Evolutionary conservation across 2,797 vertebrate species (phyloP).

Genomic region (Catamblyrhynchus diadema): DNA sequence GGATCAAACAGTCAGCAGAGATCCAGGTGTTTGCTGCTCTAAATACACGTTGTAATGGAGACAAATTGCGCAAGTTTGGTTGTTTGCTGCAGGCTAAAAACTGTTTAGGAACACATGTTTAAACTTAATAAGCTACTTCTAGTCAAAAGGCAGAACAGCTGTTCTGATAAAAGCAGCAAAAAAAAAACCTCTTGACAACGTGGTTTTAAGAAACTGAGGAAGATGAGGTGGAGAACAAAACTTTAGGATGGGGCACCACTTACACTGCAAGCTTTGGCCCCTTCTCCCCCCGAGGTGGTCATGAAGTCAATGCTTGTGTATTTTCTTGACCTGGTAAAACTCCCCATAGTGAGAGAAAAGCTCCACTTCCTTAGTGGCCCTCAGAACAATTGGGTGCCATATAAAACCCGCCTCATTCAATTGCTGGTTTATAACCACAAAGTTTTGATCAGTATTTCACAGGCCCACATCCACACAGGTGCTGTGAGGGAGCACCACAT

Average conservation of each 20-base stretch:
- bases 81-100: background rate
- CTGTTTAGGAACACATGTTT: background rate
- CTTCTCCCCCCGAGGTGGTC: fast-evolving
- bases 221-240: fast-evolving
- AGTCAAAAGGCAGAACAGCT: background rate
- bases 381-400: background rate
- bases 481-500: background rate
- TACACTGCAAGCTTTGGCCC: background rate
- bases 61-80: background rate
- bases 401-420: background rate
- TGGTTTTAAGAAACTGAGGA: background rate
- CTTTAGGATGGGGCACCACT: background rate
- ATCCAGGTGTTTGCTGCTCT: background rate
- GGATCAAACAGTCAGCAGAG: background rate
- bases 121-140: background rate
- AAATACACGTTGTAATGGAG: fast-evolving
- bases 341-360: background rate
- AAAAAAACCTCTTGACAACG: background rate
- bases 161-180: background rate
- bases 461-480: background rate
- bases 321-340: background rate
- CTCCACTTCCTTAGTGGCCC: background rate
- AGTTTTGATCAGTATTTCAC: background rate
- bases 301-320: background rate
- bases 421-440: background rate